Conservation (phyloP, 2,113 vertebrate genomes). For the Casuarius casuarius region DNA sequence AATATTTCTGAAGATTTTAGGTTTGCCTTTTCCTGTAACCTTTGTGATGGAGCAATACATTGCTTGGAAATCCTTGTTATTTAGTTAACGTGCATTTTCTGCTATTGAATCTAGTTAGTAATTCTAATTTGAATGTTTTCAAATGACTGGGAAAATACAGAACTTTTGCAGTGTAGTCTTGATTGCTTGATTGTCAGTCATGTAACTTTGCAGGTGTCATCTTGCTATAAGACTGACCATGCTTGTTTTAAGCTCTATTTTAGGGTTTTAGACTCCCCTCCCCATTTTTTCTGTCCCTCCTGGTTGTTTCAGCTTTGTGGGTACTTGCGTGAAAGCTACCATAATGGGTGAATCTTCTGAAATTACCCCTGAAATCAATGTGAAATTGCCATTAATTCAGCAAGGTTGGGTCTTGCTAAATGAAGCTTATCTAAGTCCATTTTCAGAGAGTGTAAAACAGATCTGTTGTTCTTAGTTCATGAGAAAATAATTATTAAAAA, state of each 20-base stretch:
- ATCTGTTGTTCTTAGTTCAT: background rate
- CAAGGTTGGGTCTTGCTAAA: background rate
- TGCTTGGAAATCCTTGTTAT: slow-evolving; percentile 56
- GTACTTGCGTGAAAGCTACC: background rate
- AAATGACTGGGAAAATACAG: slow-evolving; percentile 8
- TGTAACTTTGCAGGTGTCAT: slow-evolving; percentile 30
- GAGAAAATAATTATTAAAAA: background rate
- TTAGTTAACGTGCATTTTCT: slow-evolving; percentile 42
- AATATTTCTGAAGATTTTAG: slow-evolving; percentile 52
- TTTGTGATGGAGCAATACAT: slow-evolving; percentile 58
- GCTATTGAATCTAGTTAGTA: slow-evolving; percentile 51
- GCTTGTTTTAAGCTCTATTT: background rate
- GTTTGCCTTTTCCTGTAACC: slow-evolving; percentile 64
- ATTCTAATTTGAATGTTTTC: slow-evolving; percentile 50
- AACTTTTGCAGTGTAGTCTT: background rate
- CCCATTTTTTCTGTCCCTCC: background rate
- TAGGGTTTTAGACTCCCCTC: background rate
- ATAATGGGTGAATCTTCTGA: background rate
- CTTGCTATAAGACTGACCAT: background rate
- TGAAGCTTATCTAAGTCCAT: background rate
- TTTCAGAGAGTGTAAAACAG: background rate
- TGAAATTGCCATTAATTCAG: background rate
- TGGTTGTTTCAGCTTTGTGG: background rate
- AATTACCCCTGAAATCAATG: background rate
- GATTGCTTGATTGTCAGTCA: background rate